Base-by-base conservation (phyloP, 64 coral and sea anemone species). In the Montipora cactus region DNA sequence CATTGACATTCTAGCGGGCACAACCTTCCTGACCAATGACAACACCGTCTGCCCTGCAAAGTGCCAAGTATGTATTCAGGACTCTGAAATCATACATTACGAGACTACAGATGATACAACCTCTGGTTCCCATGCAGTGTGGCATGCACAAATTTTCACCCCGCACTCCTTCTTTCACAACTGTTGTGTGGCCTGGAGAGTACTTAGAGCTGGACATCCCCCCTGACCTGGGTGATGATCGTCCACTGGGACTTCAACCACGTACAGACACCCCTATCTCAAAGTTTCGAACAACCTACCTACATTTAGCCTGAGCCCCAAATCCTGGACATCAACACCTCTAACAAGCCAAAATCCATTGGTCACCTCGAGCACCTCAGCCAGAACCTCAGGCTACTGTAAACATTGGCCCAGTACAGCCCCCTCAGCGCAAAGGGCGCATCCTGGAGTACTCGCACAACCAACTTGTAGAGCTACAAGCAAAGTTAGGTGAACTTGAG, bases 391-490 rank as follows among this genome's bases (percentile, higher is more conserved):
- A 92, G 77, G 90, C 78, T 8, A 53, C 47, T 9, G 78, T 91
- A 9, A 91, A 70, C 64, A 82, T 82, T 79, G 89, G 78, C 13
- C 77, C 89, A 20, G 89, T 91, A 67, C 46, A 91, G 57, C 79
- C 89, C 13, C 79, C 89, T 12, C 89, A 91, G 44, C 67, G 67
- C 5, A 91, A 91, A 59, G 89, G 79, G 20, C 90, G 90, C 69
- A 21, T 92, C 19, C 90, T 79, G 37, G 79, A 92, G 59, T 92
- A 92, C 51, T 44, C 55, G 14, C 90, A 46, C 13, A 81, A 78
- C 67, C 81, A 92, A 61, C 79, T 92, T 7, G 67, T 84, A 11
- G 50, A 74, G 47, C 81, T 92, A 9, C 79, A 92, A 82, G 67
- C 66, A 11, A 91, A 45, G 67, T 91, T 91, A 23, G 89, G 81